Conservation (phyloP, 2,888 invertebrate species). For the Andrena hattorfiana region DNA sequence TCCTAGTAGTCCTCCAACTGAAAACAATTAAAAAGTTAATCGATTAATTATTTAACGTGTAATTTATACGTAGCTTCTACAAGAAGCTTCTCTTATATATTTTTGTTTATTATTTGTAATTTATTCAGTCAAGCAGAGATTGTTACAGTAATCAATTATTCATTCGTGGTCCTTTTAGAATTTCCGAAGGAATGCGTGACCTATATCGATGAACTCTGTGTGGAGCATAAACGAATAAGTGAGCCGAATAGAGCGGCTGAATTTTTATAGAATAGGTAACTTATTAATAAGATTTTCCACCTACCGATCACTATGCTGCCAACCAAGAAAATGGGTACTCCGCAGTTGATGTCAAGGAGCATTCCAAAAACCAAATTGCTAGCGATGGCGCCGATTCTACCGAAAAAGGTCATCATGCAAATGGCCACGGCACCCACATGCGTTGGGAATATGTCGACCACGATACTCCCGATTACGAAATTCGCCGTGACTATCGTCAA, state of each 20-base stretch:
- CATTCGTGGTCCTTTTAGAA: no score
- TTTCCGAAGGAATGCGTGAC: no score
- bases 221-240: neutral
- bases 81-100: no score
- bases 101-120: no score
- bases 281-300: constrained; percentile 67
- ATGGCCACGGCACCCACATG: constrained; percentile 88
- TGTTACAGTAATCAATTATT: no score
- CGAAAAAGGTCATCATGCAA: constrained; percentile 88
- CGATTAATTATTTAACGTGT: no score
- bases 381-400: constrained; percentile 88
- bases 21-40: constrained; percentile 30
- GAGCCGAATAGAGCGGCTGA: neutral
- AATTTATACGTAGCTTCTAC: no score
- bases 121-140: no score
- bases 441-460: constrained; percentile 84
- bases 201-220: no score
- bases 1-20: constrained; percentile 59
- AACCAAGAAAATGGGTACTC: constrained; percentile 88
- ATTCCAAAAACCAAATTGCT: constrained; percentile 89
- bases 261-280: neutral
- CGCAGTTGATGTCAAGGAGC: constrained; percentile 88
- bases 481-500: constrained; percentile 86
- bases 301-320: constrained; percentile 87
- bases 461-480: constrained; percentile 81